phyloP scores from a whole-genome alignment of 2,888 invertebrate species.

The Limenitis camilla region DNA sequence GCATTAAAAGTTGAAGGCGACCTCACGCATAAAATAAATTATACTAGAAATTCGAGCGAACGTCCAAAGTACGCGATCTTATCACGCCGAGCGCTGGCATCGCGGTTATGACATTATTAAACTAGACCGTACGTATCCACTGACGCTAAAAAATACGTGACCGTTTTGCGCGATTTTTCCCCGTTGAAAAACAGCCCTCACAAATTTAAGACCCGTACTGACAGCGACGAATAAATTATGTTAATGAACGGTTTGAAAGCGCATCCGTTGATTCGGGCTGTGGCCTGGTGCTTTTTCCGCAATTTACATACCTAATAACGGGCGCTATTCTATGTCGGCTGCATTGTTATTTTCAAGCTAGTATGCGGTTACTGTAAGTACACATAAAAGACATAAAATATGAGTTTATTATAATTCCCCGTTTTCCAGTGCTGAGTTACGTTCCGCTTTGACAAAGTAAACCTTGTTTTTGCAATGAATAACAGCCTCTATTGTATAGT shows the following conservation, averaged over 20 bases:
- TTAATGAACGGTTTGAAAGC: conserved; percentile 68
- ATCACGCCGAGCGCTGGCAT: conserved; percentile 36
- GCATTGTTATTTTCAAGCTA: conserved; percentile 10
- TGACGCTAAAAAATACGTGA: conserved; percentile 68
- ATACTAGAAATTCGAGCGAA: conserved; percentile 54
- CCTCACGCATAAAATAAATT: conserved; percentile 60
- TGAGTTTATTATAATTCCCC: conserved; percentile 3
- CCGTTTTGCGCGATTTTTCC: conserved; percentile 60
- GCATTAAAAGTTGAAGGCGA: conserved; percentile 27
- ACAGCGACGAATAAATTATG: conserved; percentile 72
- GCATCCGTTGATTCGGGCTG: conserved; percentile 63
- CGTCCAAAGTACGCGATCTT: conserved; percentile 44
- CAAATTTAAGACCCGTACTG: conserved; percentile 69
- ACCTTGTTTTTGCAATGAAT: too few relatives aligned
- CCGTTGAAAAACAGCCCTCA: conserved; percentile 62
- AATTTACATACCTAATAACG: conserved; percentile 60
- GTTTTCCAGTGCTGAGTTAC: neutral
- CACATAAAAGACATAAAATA: conserved; percentile 2
- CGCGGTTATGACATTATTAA: conserved; percentile 69
- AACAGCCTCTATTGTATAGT: too few relatives aligned
- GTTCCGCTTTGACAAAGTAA: too few relatives aligned
- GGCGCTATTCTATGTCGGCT: conserved; percentile 24
- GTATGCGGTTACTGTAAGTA: conserved; percentile 3
- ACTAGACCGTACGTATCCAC: conserved; percentile 48
- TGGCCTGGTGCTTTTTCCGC: conserved; percentile 48